Base-by-base conservation (phyloP, 92 coral and sea anemone species). In the Paragorgia papillata region DNA sequence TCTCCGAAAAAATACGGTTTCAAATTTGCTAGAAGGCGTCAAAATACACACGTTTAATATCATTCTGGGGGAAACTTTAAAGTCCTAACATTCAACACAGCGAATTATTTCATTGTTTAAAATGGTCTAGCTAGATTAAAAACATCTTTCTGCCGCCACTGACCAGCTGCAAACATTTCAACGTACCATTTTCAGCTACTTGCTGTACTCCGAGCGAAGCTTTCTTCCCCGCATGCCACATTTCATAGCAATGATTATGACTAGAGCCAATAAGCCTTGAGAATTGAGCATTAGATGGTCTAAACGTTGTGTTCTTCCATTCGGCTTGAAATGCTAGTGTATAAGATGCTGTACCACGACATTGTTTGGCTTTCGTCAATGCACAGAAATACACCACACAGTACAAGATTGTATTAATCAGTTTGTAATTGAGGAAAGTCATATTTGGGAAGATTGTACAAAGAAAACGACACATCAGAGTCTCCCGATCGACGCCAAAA, bases 111-210 rank as follows among this genome's bases (percentile, higher is more conserved):
- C 9, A 56, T 12, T 56, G 13, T 56, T 22, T 22, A 56, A 25
- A 10, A 17, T 57, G 25, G n/a, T n/a, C n/a, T 57, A 9, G 17
- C 12, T 21, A 17, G 62, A 21, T 21, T 1, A 21, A 22, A 62
- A 62, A 19, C 33, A 26, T 27, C 33, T 19, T 1, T 0, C 73
- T 66, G n/a, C n/a, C n/a, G n/a, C n/a, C n/a, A n/a, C n/a, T n/a
- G n/a, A n/a, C n/a, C n/a, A n/a, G n/a, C n/a, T n/a, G n/a, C n/a
- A n/a, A n/a, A n/a, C n/a, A n/a, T n/a, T n/a, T n/a, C n/a, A n/a
- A n/a, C n/a, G n/a, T 26, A 66, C 73, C 73, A 5, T 51, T 66
- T 43, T 66, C 73, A 32, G 73, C 73, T 13, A 66, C 53, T 35
- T 35, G 29, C 54, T 66, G 51, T 3, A 66, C 73, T 15, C 73